A percentile compares a stretch with the other conserved stretches of the same genome.
Evolutionary conservation across 2,113 vertebrate genomes (phyloP).

Genomic region (Hypomesus transpacificus): DNA sequence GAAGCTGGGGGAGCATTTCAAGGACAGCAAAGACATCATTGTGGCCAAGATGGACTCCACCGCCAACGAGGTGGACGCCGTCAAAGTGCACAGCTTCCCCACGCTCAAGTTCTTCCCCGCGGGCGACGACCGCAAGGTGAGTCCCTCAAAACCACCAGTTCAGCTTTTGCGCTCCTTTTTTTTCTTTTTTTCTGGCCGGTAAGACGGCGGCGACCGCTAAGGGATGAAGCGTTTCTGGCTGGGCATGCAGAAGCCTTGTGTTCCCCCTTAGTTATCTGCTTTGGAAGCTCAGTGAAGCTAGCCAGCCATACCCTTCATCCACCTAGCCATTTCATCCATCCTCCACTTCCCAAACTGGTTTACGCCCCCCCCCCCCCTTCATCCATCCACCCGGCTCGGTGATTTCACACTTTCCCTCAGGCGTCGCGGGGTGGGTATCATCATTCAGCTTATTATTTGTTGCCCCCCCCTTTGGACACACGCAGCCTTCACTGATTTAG

Average conservation of each 20-base stretch:
- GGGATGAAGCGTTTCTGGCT: too few species aligned
- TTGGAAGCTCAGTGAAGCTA: too few species aligned
- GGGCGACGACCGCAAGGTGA: slow-evolving; percentile 78
- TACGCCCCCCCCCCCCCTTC: not conserved
- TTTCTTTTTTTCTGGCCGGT: too few species aligned
- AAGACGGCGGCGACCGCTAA: too few species aligned
- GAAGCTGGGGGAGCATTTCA: slow-evolving; percentile 88
- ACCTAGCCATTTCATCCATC: not conserved
- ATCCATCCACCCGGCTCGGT: not conserved
- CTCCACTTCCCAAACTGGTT: not conserved
- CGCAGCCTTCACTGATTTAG: not conserved
- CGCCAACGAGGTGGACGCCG: slow-evolving; percentile 89
- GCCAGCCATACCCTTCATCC: not conserved
- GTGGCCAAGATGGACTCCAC: slow-evolving; percentile 98
- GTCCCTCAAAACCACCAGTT: not conserved
- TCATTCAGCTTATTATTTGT: too few species aligned
- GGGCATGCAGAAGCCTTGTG: too few species aligned
- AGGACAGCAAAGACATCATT: slow-evolving; percentile 75
- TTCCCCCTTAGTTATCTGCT: too few species aligned
- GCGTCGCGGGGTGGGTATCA: not conserved
- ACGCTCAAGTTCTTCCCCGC: slow-evolving; percentile 97
- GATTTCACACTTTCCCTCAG: not conserved
- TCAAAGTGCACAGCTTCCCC: slow-evolving; percentile 98
- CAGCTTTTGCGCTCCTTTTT: too few species aligned
- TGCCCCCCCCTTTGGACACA: too few species aligned